Evolutionary conservation across 2,113 vertebrate genomes (phyloP).

Genomic region (Gila orcuttii): DNA sequence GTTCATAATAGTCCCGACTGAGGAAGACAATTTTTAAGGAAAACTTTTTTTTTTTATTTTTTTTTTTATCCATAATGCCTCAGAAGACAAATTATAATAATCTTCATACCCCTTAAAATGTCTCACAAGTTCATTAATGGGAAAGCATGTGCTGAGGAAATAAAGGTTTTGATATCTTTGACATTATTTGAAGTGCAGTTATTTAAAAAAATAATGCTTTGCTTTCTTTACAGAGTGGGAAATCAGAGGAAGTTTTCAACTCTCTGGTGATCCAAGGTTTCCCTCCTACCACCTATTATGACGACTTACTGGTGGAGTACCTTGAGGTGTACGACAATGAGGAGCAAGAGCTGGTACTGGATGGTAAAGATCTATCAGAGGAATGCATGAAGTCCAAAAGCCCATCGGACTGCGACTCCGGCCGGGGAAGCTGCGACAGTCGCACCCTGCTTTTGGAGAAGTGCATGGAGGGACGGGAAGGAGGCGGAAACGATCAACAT

Average conservation of each 20-base stretch:
- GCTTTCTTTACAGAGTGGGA: slow-evolving; percentile 79
- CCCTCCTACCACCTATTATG: slow-evolving; percentile 81
- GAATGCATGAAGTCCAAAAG: slow-evolving; percentile 68
- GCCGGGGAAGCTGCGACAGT: slow-evolving; percentile 89
- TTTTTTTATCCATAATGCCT: too few species aligned
- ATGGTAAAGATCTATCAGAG: slow-evolving; percentile 66
- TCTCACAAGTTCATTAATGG: neutral
- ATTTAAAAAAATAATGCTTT: neutral
- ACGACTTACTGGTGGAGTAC: slow-evolving; percentile 90
- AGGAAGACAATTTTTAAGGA: too few species aligned
- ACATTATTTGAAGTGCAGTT: neutral
- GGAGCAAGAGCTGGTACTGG: slow-evolving; percentile 78
- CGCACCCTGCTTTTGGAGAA: slow-evolving; percentile 85
- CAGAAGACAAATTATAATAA: too few species aligned
- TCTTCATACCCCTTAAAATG: too few species aligned
- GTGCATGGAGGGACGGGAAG: slow-evolving; percentile 66
- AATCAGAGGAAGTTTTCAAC: slow-evolving; percentile 83
- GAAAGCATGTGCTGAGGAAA: neutral
- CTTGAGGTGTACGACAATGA: slow-evolving; percentile 86
- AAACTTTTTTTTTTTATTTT: too few species aligned
- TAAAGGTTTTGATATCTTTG: neutral
- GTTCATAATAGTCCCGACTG: too few species aligned
- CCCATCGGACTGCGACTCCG: slow-evolving; percentile 85
- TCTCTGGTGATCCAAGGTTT: slow-evolving; percentile 86
- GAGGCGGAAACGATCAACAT: slow-evolving; percentile 42